phyloP scores from a whole-genome alignment of 1,140 invertebrate genomes.

The Drosophila jambulina region DNA sequence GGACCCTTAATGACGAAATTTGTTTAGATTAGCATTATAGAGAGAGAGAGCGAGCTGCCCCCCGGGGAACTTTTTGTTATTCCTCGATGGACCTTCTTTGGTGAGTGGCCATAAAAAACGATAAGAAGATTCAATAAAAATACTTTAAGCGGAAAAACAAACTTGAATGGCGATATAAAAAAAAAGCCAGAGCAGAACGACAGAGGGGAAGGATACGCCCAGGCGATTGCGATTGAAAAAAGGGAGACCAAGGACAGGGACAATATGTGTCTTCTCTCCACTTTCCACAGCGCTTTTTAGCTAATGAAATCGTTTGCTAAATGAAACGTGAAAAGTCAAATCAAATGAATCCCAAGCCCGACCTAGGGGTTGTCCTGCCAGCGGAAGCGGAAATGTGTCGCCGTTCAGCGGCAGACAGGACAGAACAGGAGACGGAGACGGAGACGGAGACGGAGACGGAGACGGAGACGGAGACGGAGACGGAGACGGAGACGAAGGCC shows the following conservation, averaged over 20 bases:
- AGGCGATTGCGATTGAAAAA: conserved; percentile 46
- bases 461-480: not conserved
- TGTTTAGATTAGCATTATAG: conserved; percentile 84
- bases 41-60: conserved; percentile 4
- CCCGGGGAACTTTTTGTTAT: conserved; percentile 6
- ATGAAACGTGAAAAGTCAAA: conserved; percentile 82
- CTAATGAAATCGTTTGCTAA: conserved; percentile 85
- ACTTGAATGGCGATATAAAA: conserved; percentile 78
- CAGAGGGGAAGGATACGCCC: conserved; percentile 43
- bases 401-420: conserved; percentile 65
- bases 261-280: conserved; percentile 48
- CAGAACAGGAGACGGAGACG: not conserved
- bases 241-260: conserved; percentile 39
- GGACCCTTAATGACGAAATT: conserved; percentile 78
- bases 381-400: conserved; percentile 81
- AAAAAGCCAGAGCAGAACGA: not conserved
- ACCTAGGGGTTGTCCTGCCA: conserved; percentile 19
- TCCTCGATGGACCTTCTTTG: conserved; percentile 46
- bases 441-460: not conserved
- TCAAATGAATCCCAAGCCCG: conserved; percentile 45
- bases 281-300: conserved; percentile 68
- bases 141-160: conserved; percentile 85
- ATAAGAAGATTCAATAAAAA: conserved; percentile 83
- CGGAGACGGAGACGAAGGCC: not conserved
- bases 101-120: conserved; percentile 79